Evolutionary conservation across 2,113 vertebrate species (phyloP).

Genomic region (Harpagus bidentatus): DNA sequence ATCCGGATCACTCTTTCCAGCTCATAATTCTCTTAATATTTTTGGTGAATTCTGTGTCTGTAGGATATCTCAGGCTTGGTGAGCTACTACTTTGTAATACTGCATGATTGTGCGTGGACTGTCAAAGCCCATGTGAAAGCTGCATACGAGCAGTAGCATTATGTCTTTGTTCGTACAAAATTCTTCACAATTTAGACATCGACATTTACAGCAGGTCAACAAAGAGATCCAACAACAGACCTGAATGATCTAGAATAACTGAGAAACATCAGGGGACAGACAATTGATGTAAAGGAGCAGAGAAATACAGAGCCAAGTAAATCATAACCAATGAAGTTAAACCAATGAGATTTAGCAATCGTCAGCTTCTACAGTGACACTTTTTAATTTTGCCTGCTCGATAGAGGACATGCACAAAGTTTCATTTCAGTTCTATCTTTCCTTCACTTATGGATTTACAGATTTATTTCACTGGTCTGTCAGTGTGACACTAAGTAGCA

Average conservation of each 20-base stretch:
- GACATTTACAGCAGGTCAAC: neutral
- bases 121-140: neutral
- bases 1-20: neutral
- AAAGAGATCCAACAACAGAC: neutral
- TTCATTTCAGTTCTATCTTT: neutral
- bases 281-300: neutral
- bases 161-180: neutral
- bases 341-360: neutral
- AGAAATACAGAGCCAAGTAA: neutral
- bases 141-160: neutral
- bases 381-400: neutral
- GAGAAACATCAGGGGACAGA: neutral
- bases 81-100: neutral
- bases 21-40: neutral
- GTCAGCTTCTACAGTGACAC: neutral
- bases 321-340: neutral
- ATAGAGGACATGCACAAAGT: neutral
- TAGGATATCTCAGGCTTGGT: neutral
- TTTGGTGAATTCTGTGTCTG: neutral
- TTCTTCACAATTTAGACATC: neutral
- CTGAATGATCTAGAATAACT: neutral
- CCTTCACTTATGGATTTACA: neutral
- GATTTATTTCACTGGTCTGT: neutral
- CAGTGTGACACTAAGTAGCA: neutral
- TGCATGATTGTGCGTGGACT: neutral